phyloP scores from a whole-genome alignment of 1,140 invertebrate species.

The Teleogryllus occipitalis region DNA sequence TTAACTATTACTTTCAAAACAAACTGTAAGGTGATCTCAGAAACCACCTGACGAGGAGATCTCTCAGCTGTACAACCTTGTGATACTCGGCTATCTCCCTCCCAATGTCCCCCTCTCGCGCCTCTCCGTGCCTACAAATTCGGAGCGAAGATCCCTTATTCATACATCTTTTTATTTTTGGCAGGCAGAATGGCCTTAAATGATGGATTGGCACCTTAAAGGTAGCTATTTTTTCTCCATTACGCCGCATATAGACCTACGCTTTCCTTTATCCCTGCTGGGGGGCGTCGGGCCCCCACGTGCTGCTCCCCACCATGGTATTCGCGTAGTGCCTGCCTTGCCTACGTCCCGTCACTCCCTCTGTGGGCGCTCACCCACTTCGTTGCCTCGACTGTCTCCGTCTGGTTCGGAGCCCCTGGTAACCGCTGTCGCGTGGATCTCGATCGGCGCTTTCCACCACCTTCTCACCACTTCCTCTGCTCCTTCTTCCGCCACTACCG shows the following conservation, averaged over 20 bases:
- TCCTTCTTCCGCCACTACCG: background rate
- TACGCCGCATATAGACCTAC: background rate
- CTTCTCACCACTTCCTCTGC: background rate
- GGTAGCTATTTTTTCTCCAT: slow-evolving; percentile 5
- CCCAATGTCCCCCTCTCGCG: too few relatives aligned
- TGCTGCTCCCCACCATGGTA: background rate
- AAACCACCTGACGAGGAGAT: too few relatives aligned
- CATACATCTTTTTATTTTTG: slow-evolving; percentile 9
- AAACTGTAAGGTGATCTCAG: too few relatives aligned
- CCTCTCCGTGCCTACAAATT: background rate
- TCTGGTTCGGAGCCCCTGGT: too few relatives aligned
- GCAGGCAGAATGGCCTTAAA: slow-evolving; percentile 7
- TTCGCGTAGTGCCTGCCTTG: background rate
- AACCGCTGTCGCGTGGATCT: too few relatives aligned
- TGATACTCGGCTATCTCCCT: too few relatives aligned
- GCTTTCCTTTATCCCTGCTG: background rate
- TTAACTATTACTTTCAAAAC: too few relatives aligned
- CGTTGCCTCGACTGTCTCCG: too few relatives aligned
- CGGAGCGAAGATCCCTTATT: background rate
- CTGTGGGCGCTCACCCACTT: too few relatives aligned
- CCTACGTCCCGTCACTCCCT: too few relatives aligned
- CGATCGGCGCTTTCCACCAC: too few relatives aligned
- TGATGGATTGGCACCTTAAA: slow-evolving; percentile 13
- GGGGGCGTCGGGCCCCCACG: background rate
- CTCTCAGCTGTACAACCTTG: too few relatives aligned